phyloP scores from a whole-genome alignment of 2,888 invertebrate species.

The Noctua fimbriata region DNA sequence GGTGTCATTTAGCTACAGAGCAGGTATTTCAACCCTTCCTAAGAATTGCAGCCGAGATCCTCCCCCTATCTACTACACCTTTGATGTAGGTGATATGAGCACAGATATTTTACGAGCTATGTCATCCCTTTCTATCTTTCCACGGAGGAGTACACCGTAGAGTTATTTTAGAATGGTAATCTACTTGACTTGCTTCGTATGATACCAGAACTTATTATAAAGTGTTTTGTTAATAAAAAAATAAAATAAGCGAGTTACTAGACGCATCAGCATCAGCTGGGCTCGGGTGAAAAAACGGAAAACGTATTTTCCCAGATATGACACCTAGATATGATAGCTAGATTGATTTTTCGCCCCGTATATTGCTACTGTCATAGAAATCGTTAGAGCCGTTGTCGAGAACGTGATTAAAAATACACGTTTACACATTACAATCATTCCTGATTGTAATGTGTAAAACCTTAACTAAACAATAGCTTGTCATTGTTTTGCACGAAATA shows the following conservation, averaged over 20 bases:
- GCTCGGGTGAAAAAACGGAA: too few relatives aligned
- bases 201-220: background rate
- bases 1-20: constrained; percentile 74
- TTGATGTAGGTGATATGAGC: constrained; percentile 79
- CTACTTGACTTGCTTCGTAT: background rate
- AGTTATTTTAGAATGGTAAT: background rate
- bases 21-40: constrained; percentile 78
- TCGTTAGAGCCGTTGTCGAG: too few relatives aligned
- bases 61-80: constrained; percentile 66
- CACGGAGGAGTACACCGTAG: background rate
- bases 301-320: too few relatives aligned
- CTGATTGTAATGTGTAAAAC: too few relatives aligned
- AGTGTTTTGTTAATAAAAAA: too few relatives aligned
- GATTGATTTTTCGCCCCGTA: too few relatives aligned
- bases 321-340: too few relatives aligned
- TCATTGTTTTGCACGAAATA: background rate
- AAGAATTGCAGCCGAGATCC: constrained; percentile 71
- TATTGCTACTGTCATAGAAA: too few relatives aligned
- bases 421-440: background rate
- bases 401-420: too few relatives aligned
- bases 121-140: constrained; percentile 29
- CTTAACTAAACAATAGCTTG: background rate
- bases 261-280: too few relatives aligned
- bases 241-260: too few relatives aligned
- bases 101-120: constrained; percentile 72